Conservation (phyloP, 2,888 invertebrate species). For the Caenorhabditis macrosperma region DNA sequence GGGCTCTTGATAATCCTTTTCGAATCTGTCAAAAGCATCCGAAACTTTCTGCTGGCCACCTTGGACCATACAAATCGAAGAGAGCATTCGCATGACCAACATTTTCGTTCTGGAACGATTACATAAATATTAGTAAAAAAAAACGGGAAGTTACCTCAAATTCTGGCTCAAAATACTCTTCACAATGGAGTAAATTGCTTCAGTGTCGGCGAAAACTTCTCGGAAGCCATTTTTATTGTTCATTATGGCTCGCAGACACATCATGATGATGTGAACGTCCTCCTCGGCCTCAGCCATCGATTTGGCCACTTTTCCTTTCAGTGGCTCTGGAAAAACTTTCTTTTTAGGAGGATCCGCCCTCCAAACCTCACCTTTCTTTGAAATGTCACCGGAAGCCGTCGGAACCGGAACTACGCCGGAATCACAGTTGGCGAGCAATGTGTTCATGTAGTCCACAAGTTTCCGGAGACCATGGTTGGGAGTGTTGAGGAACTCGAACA, state of each 20-base stretch:
- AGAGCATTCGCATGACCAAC: conserved; percentile 93
- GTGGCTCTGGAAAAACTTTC: conserved; percentile 30
- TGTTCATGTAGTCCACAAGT: conserved; percentile 94
- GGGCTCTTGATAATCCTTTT: conserved; percentile 84
- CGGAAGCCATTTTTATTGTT: conserved; percentile 99
- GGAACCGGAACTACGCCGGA: neutral
- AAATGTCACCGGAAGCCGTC: conserved; percentile 24
- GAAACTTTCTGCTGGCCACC: conserved; percentile 99
- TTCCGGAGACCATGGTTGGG: conserved; percentile 96
- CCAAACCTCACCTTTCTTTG: conserved; percentile 40
- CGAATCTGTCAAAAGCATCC: conserved; percentile 95
- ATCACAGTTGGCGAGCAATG: conserved; percentile 72
- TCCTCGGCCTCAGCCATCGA: conserved; percentile 84
- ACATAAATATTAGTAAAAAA: neutral
- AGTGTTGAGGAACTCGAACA: conserved; percentile 96
- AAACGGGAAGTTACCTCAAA: conserved; percentile 82
- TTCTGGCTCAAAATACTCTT: conserved; percentile 96
- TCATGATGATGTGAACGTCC: conserved; percentile 98
- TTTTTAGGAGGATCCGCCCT: too few relatives aligned
- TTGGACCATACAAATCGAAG: conserved; percentile 97
- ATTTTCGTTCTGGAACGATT: conserved; percentile 91
- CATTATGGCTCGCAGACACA: conserved; percentile 99
- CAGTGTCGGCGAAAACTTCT: conserved; percentile 97
- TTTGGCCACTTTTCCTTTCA: conserved; percentile 63
- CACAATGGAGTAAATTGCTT: conserved; percentile 98